Evolutionary conservation across 1,140 invertebrate genomes (phyloP).

Genomic region (Cheumatopsyche charites): DNA sequence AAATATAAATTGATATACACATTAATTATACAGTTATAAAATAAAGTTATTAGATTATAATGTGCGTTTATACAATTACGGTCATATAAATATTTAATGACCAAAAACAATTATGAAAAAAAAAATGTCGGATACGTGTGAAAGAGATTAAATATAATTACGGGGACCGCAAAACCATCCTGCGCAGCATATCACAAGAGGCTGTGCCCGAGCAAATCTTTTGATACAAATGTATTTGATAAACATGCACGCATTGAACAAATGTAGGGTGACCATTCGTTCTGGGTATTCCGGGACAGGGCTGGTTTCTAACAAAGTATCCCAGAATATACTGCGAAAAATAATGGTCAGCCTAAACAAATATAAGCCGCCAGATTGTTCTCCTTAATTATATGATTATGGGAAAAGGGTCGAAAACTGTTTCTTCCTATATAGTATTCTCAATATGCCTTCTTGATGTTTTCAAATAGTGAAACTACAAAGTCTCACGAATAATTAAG

Average conservation of each 20-base stretch:
- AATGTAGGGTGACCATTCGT: too few species aligned
- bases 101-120: slow-evolving; percentile 19
- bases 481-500: not conserved
- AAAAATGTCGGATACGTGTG: not conserved
- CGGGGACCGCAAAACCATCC: slow-evolving; percentile 15
- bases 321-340: too few species aligned
- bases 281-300: too few species aligned
- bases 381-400: slow-evolving; percentile 13
- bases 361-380: slow-evolving; percentile 2
- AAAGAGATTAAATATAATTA: not conserved
- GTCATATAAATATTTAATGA: slow-evolving; percentile 26
- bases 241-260: not conserved
- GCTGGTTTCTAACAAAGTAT: too few species aligned
- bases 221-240: slow-evolving; percentile 24
- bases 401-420: slow-evolving; percentile 15
- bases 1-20: slow-evolving; percentile 34
- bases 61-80: slow-evolving; percentile 36
- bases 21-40: not conserved
- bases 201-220: slow-evolving; percentile 16
- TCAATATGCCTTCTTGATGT: slow-evolving; percentile 17
- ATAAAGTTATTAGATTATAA: slow-evolving; percentile 13
- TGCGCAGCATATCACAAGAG: slow-evolving; percentile 22
- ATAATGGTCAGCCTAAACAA: too few species aligned
- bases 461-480: slow-evolving; percentile 9
- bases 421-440: slow-evolving; percentile 10